Evolutionary conservation across 2,797 vertebrate genomes (phyloP).

Genomic region (Bufotes viridis): DNA sequence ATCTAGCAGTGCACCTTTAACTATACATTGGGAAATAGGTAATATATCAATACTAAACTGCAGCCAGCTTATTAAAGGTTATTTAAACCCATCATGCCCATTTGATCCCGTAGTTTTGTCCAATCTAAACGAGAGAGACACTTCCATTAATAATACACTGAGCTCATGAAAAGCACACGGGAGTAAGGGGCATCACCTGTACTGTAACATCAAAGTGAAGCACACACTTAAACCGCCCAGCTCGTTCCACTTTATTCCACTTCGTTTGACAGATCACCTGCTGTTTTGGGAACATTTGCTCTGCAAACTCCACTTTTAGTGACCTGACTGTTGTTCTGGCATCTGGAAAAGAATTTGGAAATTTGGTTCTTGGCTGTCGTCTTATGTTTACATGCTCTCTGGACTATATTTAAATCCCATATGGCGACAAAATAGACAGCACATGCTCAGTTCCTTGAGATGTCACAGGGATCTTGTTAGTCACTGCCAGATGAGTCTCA

Average conservation of each 20-base stretch:
- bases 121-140: too few relatives aligned
- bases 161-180: not conserved
- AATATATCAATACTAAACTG: too few relatives aligned
- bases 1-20: too few relatives aligned
- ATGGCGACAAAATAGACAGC: slow-evolving; percentile 51
- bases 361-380: slow-evolving; percentile 50
- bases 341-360: slow-evolving; percentile 61
- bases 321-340: slow-evolving; percentile 59
- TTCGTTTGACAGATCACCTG: slow-evolving; percentile 22
- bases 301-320: slow-evolving; percentile 49
- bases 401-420: slow-evolving; percentile 33
- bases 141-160: not conserved
- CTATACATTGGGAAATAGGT: too few relatives aligned
- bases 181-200: slow-evolving; percentile 18
- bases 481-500: slow-evolving; percentile 18
- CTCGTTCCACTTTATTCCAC: slow-evolving; percentile 33
- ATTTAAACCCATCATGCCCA: too few relatives aligned
- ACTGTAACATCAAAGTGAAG: slow-evolving; percentile 38
- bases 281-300: slow-evolving; percentile 57
- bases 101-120: too few relatives aligned
- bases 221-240: slow-evolving; percentile 2
- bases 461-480: slow-evolving; percentile 5
- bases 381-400: slow-evolving; percentile 50
- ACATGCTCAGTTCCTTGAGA: not conserved
- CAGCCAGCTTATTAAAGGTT: too few relatives aligned